A percentile compares a stretch with the other conserved stretches of the same genome.
Conservation (phyloP, 2,113 vertebrate genomes). For the Calonectris borealis region DNA sequence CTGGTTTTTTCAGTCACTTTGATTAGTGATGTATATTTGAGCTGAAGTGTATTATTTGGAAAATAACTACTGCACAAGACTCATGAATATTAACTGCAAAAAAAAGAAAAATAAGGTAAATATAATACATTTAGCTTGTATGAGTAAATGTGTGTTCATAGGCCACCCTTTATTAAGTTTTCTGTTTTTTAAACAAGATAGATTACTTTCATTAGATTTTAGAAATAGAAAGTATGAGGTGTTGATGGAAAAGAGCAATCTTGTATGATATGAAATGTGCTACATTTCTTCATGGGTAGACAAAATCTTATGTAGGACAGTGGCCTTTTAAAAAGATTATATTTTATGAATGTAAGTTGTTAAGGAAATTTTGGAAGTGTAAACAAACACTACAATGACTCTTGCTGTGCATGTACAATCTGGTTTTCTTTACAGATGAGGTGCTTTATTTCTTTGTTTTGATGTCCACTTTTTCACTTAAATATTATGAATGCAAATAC, state of each 20-base stretch:
- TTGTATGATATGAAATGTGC: neutral
- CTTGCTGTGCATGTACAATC: neutral
- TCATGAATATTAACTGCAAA: slow-evolving; percentile 57
- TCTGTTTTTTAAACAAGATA: slow-evolving; percentile 48
- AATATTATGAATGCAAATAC: neutral
- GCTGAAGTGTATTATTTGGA: slow-evolving; percentile 27
- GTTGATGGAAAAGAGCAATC: neutral
- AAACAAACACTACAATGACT: neutral
- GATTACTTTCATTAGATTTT: slow-evolving; percentile 36
- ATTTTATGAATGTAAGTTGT: neutral
- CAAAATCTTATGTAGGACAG: neutral
- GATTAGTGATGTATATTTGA: slow-evolving; percentile 32
- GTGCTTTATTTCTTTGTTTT: slow-evolving; percentile 8
- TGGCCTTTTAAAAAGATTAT: slow-evolving; percentile 25
- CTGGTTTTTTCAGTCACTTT: slow-evolving; percentile 28
- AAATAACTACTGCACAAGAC: slow-evolving; percentile 51
- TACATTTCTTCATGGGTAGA: slow-evolving; percentile 28
- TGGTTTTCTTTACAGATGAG: neutral
- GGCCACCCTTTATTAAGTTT: neutral
- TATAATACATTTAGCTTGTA: slow-evolving; percentile 17
- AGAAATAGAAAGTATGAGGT: slow-evolving; percentile 25
- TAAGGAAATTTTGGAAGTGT: neutral
- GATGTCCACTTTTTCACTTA: neutral
- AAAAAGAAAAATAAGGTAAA: slow-evolving; percentile 22
- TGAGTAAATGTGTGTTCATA: slow-evolving; percentile 8